Evolutionary conservation across 37 sponge, comb jelly and placozoan species (phyloP).

Genomic region (Spongia lamella): DNA sequence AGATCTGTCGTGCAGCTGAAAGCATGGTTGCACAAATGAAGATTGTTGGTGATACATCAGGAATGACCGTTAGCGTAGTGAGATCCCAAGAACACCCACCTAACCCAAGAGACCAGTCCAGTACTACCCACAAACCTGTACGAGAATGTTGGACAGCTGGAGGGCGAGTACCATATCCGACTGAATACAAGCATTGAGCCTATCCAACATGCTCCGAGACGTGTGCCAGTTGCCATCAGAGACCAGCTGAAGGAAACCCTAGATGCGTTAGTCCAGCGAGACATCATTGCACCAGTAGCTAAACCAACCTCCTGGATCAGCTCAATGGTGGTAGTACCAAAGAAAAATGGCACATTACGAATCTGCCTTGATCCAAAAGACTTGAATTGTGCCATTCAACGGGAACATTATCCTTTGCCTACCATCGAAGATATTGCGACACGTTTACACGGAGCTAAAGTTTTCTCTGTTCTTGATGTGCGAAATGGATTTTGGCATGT

Average conservation of each 20-base stretch:
- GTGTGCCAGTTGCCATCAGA: slow-evolving; percentile 29
- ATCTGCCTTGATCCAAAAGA: slow-evolving; percentile 47
- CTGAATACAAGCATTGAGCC: slow-evolving; percentile 10
- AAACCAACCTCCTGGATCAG: slow-evolving; percentile 41
- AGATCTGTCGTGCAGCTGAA: no score
- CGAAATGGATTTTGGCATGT: slow-evolving; percentile 52
- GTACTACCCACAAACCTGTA: no score
- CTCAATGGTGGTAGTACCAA: slow-evolving; percentile 40
- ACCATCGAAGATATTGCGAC: slow-evolving; percentile 49
- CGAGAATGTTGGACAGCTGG: slow-evolving; percentile 47
- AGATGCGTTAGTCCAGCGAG: slow-evolving; percentile 9
- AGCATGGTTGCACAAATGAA: no score
- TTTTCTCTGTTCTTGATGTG: slow-evolving; percentile 52
- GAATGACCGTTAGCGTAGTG: no score
- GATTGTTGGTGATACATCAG: no score
- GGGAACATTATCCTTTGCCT: slow-evolving; percentile 35
- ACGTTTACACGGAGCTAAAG: slow-evolving; percentile 37
- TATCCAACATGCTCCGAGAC: slow-evolving; percentile 22
- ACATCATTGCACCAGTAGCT: slow-evolving; percentile 39
- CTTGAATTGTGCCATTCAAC: slow-evolving; percentile 43
- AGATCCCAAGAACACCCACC: no score
- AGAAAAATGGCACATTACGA: slow-evolving; percentile 41
- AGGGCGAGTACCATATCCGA: slow-evolving; percentile 37
- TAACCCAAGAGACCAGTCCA: no score
- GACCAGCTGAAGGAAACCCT: slow-evolving; percentile 16